Base-by-base conservation (phyloP, 2,888 invertebrate species). In the Mystacides longicornis region DNA sequence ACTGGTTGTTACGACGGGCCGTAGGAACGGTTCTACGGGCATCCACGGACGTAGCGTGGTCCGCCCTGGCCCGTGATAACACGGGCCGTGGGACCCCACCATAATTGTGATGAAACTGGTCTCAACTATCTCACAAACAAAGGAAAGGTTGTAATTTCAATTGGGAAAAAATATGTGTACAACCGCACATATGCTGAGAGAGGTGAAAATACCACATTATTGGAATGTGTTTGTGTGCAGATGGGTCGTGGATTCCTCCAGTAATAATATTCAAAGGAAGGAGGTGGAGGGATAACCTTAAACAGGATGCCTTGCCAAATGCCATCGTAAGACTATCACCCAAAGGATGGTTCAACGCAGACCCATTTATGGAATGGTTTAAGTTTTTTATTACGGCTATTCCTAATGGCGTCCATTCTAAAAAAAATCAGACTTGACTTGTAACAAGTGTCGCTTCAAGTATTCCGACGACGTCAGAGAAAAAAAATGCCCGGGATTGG, bases 221-320 rank as follows among this genome's bases (percentile, higher is more conserved):
- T 62, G 47, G 59, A 55, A 31, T 62, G 62, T 51, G 54, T 62
- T n/a, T n/a, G 42, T 52, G 47, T n/a, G 47, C 47, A 47, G 47
- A 47, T 20, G 47, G 47, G n/a, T 20, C 47, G 5, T 47, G 47
- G 47, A 47, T 47, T 47, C 47, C 47, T 11, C 47, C 47, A 47
- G 20, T 47, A 19, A 47, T 47, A 5, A 62, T 63, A 31, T 63
- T 62, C 49, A 62, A 62, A 61, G 62, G 61, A 14, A 57, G 57
- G 43, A 49, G 59, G 50, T 58, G 56, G 52, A 60, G 57, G 49
- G 52, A 56, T 42, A 53, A 51, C 23, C 52, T 61, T 37, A 56
- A 57, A 20, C 60, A 58, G 52, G 63, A 59, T 14, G 59, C 58
- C 63, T 46, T 64, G 49, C 62, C 64, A 54, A 64, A 64, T 53